Percentiles rank a stretch among this genome's conserved stretches.
phyloP scores from a whole-genome alignment of 2,888 invertebrate genomes.

The Chloroclysta siterata region DNA sequence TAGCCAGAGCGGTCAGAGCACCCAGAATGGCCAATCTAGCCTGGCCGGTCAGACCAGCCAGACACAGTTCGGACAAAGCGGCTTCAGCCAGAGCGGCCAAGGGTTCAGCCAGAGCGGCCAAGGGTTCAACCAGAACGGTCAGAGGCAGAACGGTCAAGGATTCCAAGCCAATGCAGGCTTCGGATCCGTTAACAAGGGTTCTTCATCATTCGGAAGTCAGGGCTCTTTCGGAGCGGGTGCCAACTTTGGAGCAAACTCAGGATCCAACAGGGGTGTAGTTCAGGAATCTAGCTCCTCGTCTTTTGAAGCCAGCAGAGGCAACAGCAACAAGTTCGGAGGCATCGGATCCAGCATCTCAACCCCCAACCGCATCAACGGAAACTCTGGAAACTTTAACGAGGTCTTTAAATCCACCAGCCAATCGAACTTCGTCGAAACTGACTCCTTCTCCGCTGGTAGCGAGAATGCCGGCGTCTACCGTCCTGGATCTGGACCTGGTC shows the following conservation, averaged over 20 bases:
- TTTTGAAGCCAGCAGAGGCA: conserved; percentile 33
- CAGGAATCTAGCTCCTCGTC: conserved; percentile 37
- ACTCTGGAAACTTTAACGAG: conserved; percentile 51
- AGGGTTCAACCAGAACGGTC: conserved; percentile 20
- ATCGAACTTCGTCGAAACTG: conserved; percentile 70
- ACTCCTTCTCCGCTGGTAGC: conserved; percentile 71
- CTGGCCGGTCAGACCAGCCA: conserved; percentile 28
- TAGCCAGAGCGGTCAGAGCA: conserved; percentile 1
- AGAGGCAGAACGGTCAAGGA: conserved; percentile 20
- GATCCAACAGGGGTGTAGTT: conserved; percentile 39
- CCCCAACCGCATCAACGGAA: conserved; percentile 49
- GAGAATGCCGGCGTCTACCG: conserved; percentile 62
- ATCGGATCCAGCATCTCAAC: conserved; percentile 51
- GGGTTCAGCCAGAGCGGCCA: conserved; percentile 24
- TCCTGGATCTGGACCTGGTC: conserved; percentile 63
- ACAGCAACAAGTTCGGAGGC: conserved; percentile 38
- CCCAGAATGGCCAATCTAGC: conserved; percentile 35
- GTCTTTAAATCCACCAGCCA: conserved; percentile 64
- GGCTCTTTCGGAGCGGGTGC: conserved; percentile 25
- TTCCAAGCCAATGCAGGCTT: conserved; percentile 39
- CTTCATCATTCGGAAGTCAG: conserved; percentile 41
- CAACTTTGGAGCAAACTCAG: conserved; percentile 41
- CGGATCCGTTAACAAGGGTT: conserved; percentile 40
- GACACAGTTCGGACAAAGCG: background rate
- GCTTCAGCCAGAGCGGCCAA: conserved; percentile 20